Evolutionary conservation across 1,140 invertebrate genomes (phyloP), one percentile per base, ranked within the genome.

Genomic region (Holotrichia oblita): DNA sequence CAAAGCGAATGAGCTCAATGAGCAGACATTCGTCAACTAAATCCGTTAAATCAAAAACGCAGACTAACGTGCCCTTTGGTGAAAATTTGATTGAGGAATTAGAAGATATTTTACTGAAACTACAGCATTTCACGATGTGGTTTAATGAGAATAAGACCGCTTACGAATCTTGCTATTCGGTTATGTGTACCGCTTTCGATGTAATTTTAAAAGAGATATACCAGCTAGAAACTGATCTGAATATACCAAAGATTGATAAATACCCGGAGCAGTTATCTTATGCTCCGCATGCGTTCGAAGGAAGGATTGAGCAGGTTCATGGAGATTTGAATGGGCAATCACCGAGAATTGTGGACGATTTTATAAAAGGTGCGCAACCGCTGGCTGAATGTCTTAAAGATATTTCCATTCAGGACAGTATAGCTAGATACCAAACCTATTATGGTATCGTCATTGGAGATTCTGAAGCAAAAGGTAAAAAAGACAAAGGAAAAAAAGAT

Each of bases 51-150:
- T 73, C 27, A 74, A 44, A 74, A 34, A 34, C 27, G 1, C 27
- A 34, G 27, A 34, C 27, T 34, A 4, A 2, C 27, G 27, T 34
- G 14, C 20, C 61, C 0, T 69, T 69, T 20, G 61, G 6, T 4
- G 8, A 27, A 6, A 69, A 69, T 74, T 74, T 41, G 8, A 9
- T n/a, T 3, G 41, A 40, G 20, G 44, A 76, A 27, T 22, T 76
- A 76, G 75, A 76, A 55, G 24, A 55, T 14, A 22, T 76, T 9
- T 10, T 76, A 27, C 6, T 59, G n/a, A 76, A 76, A 14, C 44
- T 76, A 6, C n/a, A 74, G n/a, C 73, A 74, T 6, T 34, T 34
- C 14, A 24, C 73, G 12, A 44, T 42, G 34, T 74, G 73, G 73
- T 20, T 42, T 14, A 74, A 74, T 17, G 34, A 17, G n/a, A 44